phyloP scores from a whole-genome alignment of 1,140 invertebrate species.

The Trypoxylus dichotomus region DNA sequence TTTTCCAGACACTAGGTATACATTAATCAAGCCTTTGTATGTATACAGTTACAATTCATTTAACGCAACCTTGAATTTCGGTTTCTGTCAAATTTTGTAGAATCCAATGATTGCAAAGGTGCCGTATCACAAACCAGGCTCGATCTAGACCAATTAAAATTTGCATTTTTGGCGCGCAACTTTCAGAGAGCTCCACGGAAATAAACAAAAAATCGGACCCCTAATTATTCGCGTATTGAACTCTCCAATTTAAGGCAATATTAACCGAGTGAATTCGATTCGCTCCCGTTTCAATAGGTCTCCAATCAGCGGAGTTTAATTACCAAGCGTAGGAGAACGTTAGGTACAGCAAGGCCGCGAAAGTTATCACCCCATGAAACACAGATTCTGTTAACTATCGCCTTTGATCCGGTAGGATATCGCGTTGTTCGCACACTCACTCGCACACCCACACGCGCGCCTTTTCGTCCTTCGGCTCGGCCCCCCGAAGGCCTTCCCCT shows the following conservation, averaged over 20 bases:
- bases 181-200: no score
- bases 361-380: slow-evolving; percentile 2
- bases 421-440: neutral
- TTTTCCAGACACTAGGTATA: no score
- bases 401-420: neutral
- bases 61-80: no score
- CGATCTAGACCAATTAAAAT: no score
- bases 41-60: no score
- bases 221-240: neutral
- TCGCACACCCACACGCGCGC: neutral
- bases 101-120: no score
- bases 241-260: neutral
- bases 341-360: neutral
- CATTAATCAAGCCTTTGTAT: no score
- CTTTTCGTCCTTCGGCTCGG: neutral
- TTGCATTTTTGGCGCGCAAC: no score
- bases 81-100: no score
- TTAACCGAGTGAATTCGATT: neutral
- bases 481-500: neutral
- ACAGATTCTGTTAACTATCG: slow-evolving; percentile 1
- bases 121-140: no score
- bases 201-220: no score
- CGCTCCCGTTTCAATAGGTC: neutral
- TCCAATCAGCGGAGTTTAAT: neutral
- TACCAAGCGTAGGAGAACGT: neutral